A percentile compares a stretch with the other conserved stretches of the same genome.
Evolutionary conservation across 2,888 invertebrate genomes (phyloP).

Genomic region (Drosophila mayaguana): DNA sequence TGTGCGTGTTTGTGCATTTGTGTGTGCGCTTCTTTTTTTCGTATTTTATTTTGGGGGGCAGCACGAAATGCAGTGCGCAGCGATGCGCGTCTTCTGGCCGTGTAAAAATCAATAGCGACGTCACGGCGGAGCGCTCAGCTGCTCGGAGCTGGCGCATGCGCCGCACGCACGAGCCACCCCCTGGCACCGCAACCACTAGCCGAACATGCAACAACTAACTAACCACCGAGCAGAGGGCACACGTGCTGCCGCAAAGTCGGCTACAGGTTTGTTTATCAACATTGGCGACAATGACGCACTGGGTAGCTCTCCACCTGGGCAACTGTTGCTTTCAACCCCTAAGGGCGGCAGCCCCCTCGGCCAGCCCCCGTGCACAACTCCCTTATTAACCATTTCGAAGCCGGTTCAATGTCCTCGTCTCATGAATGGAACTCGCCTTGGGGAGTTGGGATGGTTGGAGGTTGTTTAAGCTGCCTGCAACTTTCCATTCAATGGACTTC

Average conservation of each 20-base stretch:
- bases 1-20: slow-evolving; percentile 3
- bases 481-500: slow-evolving; percentile 54
- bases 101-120: slow-evolving; percentile 67
- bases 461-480: slow-evolving; percentile 8
- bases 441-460: slow-evolving; percentile 21
- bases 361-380: slow-evolving; percentile 14
- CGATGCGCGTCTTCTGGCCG: slow-evolving; percentile 61
- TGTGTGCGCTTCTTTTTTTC: background rate
- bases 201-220: slow-evolving; percentile 4
- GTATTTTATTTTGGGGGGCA: background rate
- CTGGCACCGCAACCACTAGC: background rate
- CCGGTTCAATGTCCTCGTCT: slow-evolving; percentile 71
- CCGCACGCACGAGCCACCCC: slow-evolving; percentile 2
- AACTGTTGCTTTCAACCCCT: slow-evolving; percentile 62
- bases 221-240: slow-evolving; percentile 41
- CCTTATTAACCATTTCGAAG: slow-evolving; percentile 67
- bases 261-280: slow-evolving; percentile 80
- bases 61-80: slow-evolving; percentile 44
- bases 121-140: slow-evolving; percentile 68
- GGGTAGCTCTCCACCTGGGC: slow-evolving; percentile 58
- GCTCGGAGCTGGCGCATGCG: slow-evolving; percentile 59
- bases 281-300: slow-evolving; percentile 58
- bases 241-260: slow-evolving; percentile 65
- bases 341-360: slow-evolving; percentile 1
- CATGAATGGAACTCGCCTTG: slow-evolving; percentile 60